phyloP scores from a whole-genome alignment of 2,888 invertebrate genomes.

The Aporophyla nigra region DNA sequence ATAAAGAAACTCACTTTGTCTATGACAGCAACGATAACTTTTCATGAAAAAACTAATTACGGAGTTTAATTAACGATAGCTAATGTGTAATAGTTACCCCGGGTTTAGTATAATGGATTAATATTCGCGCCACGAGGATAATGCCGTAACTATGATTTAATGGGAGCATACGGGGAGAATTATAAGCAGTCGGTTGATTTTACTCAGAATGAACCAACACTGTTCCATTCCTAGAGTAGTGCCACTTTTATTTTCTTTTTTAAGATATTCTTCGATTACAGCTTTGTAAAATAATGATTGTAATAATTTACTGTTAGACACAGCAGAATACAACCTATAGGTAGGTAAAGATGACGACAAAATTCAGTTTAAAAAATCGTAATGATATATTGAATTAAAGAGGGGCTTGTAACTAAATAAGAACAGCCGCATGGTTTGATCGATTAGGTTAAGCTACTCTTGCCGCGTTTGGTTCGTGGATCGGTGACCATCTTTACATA shows the following conservation, averaged over 20 bases:
- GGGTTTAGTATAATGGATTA: conserved; percentile 39
- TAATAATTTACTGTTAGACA: too few relatives aligned
- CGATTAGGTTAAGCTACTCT: too few relatives aligned
- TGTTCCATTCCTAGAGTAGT: background rate
- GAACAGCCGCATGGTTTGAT: too few relatives aligned
- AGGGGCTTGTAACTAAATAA: too few relatives aligned
- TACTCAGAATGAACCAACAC: background rate
- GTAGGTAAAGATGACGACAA: too few relatives aligned
- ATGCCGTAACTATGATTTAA: conserved; percentile 31
- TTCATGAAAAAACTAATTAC: conserved; percentile 14
- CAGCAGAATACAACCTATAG: too few relatives aligned
- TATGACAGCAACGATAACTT: background rate
- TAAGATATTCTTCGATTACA: background rate
- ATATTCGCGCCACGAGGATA: conserved; percentile 44
- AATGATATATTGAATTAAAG: too few relatives aligned
- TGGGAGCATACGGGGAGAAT: conserved; percentile 30
- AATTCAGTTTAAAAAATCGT: too few relatives aligned
- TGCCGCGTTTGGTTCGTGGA: too few relatives aligned
- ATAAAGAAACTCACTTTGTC: background rate
- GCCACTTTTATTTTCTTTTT: background rate
- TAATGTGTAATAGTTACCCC: conserved; percentile 3
- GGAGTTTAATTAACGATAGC: conserved; percentile 28
- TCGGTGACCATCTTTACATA: too few relatives aligned
- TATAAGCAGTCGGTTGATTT: conserved; percentile 12
- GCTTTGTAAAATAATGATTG: too few relatives aligned